Evolutionary conservation across 2,888 invertebrate genomes (phyloP).

Genomic region (Caenorhabditis imperialis): DNA sequence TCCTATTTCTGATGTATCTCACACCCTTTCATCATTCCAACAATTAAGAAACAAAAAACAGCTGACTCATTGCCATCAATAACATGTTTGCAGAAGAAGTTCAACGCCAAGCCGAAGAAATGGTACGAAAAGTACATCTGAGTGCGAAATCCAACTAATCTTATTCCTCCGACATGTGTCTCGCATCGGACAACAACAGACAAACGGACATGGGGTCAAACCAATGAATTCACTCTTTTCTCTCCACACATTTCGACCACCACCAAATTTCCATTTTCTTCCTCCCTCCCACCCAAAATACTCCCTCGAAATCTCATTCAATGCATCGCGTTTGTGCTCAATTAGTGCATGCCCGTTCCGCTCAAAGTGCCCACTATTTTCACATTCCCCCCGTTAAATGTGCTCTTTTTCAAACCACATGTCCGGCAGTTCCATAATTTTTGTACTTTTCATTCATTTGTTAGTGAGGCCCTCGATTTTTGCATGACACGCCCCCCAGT

Average conservation of each 20-base stretch:
- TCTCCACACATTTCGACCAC: not conserved
- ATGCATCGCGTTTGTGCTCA: constrained; percentile 37
- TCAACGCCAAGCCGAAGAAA: constrained; percentile 64
- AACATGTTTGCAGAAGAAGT: constrained; percentile 59
- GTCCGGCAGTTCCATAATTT: too few relatives aligned
- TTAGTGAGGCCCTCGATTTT: constrained; percentile 1
- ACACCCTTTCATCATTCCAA: not conserved
- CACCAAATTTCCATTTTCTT: constrained; percentile 1
- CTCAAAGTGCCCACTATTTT: constrained; percentile 43
- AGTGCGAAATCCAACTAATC: constrained; percentile 13
- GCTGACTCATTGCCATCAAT: not conserved
- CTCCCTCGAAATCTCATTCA: constrained; percentile 30
- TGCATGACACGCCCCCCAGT: not conserved
- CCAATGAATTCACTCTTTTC: constrained; percentile 17
- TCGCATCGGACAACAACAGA: not conserved
- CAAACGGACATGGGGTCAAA: constrained; percentile 29
- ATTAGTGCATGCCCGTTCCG: constrained; percentile 38
- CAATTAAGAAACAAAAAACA: not conserved
- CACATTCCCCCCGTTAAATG: constrained; percentile 9
- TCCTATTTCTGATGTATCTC: too few relatives aligned
- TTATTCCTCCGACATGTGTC: constrained; percentile 4
- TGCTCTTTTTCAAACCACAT: not conserved
- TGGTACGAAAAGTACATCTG: constrained; percentile 67
- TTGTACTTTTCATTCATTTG: constrained; percentile 35
- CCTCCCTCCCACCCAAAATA: not conserved